Conservation (phyloP, 2,797 vertebrate species). For the Sebastiscus albofasciatus region DNA sequence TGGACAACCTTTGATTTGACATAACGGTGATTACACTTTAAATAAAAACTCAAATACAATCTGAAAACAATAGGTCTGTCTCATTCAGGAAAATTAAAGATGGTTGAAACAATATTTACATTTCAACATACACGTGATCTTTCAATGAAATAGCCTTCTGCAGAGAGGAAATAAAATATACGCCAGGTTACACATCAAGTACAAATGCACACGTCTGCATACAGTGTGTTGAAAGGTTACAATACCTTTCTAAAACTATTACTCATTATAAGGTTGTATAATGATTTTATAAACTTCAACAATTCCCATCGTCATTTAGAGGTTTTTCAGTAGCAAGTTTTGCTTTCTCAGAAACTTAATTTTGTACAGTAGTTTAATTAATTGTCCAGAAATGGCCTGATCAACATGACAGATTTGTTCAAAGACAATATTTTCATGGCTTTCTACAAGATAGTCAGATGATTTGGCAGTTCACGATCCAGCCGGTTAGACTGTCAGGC, state of each 20-base stretch:
- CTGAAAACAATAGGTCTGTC: background rate
- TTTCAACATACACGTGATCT: slow-evolving; percentile 3
- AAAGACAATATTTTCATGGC: background rate
- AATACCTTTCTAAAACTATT: background rate
- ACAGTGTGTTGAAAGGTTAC: background rate
- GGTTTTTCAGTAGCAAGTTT: slow-evolving; percentile 34
- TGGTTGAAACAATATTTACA: slow-evolving; percentile 4
- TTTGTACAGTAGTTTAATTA: background rate
- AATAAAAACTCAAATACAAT: slow-evolving; percentile 2
- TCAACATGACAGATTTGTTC: background rate
- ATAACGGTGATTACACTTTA: background rate
- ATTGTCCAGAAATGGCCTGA: background rate
- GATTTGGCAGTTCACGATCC: background rate
- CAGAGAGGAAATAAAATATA: slow-evolving; percentile 5
- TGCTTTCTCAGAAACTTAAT: background rate
- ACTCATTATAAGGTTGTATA: background rate
- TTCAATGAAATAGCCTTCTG: background rate
- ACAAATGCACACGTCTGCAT: slow-evolving; percentile 9
- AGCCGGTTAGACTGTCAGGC: too few relatives aligned
- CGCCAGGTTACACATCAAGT: background rate
- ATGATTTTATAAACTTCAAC: background rate
- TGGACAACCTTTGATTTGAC: background rate
- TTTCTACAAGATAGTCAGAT: background rate
- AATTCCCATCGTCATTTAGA: background rate
- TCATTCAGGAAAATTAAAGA: slow-evolving; percentile 9